These are phyloP conservation scores for Zaprionus taronus DNA, from an alignment of 1,140 invertebrate species.

Conservation along the genomic window DNA sequence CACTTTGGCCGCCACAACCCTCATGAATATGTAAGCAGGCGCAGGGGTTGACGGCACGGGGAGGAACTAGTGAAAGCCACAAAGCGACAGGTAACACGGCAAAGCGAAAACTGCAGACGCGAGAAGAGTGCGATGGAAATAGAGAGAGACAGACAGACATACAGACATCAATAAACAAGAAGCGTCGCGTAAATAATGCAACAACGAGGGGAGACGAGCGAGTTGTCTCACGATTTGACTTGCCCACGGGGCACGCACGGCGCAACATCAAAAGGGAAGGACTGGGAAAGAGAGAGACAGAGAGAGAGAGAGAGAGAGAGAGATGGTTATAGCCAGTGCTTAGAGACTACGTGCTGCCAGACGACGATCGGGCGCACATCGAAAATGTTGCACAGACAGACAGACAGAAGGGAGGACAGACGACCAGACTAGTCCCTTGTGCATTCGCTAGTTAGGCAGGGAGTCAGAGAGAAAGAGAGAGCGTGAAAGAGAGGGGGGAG, in stretches of 20 bases:
- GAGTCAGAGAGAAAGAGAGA: neutral
- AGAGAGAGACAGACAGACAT: conserved; percentile 45
- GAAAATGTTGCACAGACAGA: conserved; percentile 15
- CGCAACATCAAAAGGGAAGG: conserved; percentile 54
- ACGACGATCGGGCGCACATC: conserved; percentile 41
- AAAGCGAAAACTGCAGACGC: conserved; percentile 44
- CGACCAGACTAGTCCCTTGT: conserved; percentile 46
- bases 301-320: neutral
- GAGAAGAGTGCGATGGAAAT: conserved; percentile 13
- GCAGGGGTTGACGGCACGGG: conserved; percentile 38
- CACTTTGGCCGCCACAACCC: conserved; percentile 80
- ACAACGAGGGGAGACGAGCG: conserved; percentile 24
- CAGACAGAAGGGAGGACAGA: neutral
- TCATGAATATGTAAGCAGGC: conserved; percentile 81
- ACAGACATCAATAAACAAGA: conserved; percentile 82
- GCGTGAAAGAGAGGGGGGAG: neutral
- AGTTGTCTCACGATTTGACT: conserved; percentile 47
- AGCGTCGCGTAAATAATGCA: conserved; percentile 81
- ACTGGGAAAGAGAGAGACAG: neutral
- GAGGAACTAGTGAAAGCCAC: conserved; percentile 53
- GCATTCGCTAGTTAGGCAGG: conserved; percentile 34
- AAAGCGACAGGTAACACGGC: conserved; percentile 64
- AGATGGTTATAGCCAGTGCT: conserved; percentile 20
- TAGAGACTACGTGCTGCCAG: conserved; percentile 63
- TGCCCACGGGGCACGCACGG: conserved; percentile 49